Base-by-base conservation (phyloP, 2,113 vertebrate species). In the Lasiurus borealis region DNA sequence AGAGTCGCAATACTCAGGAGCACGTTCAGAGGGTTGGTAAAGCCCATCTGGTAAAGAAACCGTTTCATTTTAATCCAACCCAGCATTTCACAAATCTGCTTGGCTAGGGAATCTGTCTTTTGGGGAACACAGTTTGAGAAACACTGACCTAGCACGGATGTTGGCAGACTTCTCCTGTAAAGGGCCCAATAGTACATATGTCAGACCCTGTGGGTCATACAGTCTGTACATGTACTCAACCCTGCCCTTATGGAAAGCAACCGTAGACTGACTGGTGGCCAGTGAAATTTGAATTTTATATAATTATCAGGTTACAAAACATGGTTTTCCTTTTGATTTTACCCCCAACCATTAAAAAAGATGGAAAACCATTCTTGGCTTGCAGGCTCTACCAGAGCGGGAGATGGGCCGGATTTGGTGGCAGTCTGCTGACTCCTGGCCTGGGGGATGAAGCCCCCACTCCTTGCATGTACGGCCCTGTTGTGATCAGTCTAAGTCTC, bases 251-350 rank as follows among this genome's bases (percentile, higher is more conserved):
- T 0, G n/a, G 44, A 40, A 80, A 81, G 36, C 36, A 44, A 16
- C 46, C 9, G 0, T 25, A 8, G 52, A 5, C 19, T 57, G 40
- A 80, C 27, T 72, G 31, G 54, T 52, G 44, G 52, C 19, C 15
- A 16, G 31, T 21, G 18, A 66, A 85, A 77, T 29, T 62, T 27
- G 50, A 91, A 85, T 48, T 64, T 87, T 18, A 31, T 93, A 1
- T 72, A 34, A 78, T 75, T 88, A 95, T 93, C 40, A 34, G 16
- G n/a, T 80, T 64, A 71, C 40, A 78, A 85, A 88, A 46, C 75
- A 66, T 10, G 64, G 27, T 81, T 36, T 46, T 71, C 88, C 31
- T 34, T 92, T 85, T 78, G 62, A 46, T 88, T 50, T 44, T 15
- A 18, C 8, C 2, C 21, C 5, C 2, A 91, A 23, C 18, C 82